phyloP scores from a whole-genome alignment of 2,113 vertebrate species.

The Cyanoderma ruficeps region DNA sequence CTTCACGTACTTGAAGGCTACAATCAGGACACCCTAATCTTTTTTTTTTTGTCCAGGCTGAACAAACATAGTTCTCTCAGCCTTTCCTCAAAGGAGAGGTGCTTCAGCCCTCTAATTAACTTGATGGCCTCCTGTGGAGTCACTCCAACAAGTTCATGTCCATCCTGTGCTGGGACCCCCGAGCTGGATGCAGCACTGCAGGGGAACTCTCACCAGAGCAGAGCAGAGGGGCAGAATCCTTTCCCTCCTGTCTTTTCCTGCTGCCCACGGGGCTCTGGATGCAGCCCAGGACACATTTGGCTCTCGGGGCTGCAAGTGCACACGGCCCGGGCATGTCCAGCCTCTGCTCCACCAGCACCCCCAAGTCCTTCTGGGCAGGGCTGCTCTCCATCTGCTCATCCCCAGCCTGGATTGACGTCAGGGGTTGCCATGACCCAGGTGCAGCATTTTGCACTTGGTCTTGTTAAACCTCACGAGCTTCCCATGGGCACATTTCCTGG shows the following conservation, averaged over 20 bases:
- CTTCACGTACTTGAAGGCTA: neutral
- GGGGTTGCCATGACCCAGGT: neutral
- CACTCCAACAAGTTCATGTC: neutral
- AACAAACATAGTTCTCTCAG: neutral
- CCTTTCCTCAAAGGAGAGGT: neutral
- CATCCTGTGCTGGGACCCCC: neutral
- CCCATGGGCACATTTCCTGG: no score
- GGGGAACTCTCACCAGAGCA: neutral
- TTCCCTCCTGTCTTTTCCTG: neutral
- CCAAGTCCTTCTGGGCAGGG: no score
- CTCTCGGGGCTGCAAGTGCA: neutral
- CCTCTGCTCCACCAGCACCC: neutral
- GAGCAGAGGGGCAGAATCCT: neutral
- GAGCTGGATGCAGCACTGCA: neutral
- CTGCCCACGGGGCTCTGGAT: neutral
- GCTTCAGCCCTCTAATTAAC: neutral
- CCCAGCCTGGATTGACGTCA: neutral
- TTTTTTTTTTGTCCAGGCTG: neutral
- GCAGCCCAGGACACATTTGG: rapidly evolving
- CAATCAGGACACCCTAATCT: neutral
- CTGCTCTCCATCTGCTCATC: neutral
- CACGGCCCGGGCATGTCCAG: neutral
- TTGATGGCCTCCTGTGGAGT: neutral
- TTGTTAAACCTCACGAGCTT: neutral
- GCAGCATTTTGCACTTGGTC: neutral